Conservation (phyloP, 2,888 invertebrate genomes). For the Drosophila trichaetosa region DNA sequence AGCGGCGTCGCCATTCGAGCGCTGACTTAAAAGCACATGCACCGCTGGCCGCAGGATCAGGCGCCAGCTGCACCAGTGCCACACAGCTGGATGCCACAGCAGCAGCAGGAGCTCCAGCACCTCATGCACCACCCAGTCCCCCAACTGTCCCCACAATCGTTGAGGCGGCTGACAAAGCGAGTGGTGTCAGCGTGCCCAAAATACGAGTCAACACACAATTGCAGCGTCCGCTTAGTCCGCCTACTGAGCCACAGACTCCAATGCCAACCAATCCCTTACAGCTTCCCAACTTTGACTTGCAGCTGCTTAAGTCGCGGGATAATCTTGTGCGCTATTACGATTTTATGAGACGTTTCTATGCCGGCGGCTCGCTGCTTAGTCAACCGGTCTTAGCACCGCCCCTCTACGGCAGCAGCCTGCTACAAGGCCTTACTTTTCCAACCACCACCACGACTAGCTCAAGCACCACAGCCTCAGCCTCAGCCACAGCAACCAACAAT, state of each 20-base stretch:
- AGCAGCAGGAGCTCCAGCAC: background rate
- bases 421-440: slow-evolving; percentile 70
- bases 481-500: slow-evolving; percentile 15
- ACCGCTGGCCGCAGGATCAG: slow-evolving; percentile 31
- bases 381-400: slow-evolving; percentile 75
- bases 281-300: slow-evolving; percentile 68
- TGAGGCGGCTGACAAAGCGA: slow-evolving; percentile 38
- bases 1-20: slow-evolving; percentile 72
- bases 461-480: slow-evolving; percentile 17
- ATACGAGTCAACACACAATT: slow-evolving; percentile 79
- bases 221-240: slow-evolving; percentile 77
- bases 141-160: background rate
- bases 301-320: slow-evolving; percentile 79
- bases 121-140: slow-evolving; percentile 27
- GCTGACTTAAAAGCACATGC: slow-evolving; percentile 63
- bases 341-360: slow-evolving; percentile 83
- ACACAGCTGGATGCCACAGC: slow-evolving; percentile 26
- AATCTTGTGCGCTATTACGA: slow-evolving; percentile 83
- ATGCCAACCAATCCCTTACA: slow-evolving; percentile 12
- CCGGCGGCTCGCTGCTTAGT: slow-evolving; percentile 63
- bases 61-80: slow-evolving; percentile 38
- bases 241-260: slow-evolving; percentile 16
- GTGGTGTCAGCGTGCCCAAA: slow-evolving; percentile 65
- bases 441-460: slow-evolving; percentile 34
- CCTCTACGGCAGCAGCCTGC: slow-evolving; percentile 64